Evolutionary conservation across 2,797 vertebrate species (phyloP).

Genomic region (Pipistrellus pipistrellus): DNA sequence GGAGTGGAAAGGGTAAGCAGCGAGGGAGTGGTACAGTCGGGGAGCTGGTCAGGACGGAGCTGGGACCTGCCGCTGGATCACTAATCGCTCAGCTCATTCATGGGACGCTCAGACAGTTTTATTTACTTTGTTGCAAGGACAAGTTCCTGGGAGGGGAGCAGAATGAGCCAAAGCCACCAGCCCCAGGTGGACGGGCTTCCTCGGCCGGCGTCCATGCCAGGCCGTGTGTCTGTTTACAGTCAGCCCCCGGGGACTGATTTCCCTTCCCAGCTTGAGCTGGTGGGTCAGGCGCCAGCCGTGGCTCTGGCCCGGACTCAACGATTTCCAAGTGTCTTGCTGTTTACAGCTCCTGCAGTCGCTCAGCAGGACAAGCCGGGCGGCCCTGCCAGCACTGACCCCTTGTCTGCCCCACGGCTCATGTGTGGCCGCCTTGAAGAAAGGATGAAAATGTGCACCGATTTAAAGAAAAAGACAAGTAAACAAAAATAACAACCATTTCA

Average conservation of each 20-base stretch:
- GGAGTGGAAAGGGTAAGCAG: neutral
- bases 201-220: neutral
- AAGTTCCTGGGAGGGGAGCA: neutral
- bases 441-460: neutral
- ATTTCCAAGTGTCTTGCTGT: neutral
- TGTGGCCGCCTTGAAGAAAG: neutral
- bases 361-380: neutral
- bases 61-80: neutral
- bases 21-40: neutral
- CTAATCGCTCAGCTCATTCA: neutral
- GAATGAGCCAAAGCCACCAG: neutral
- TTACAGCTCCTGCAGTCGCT: fast-evolving
- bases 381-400: neutral
- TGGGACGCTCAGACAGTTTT: fast-evolving
- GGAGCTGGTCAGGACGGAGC: neutral
- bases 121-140: no score
- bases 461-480: neutral
- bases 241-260: neutral
- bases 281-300: fast-evolving
- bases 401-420: fast-evolving
- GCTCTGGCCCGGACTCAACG: neutral
- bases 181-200: neutral
- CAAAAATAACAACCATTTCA: neutral
- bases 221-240: neutral
- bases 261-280: neutral